Percentiles rank a stretch among this genome's conserved stretches.
phyloP scores from a whole-genome alignment of 2,888 invertebrate genomes.

The Ceramica pisi region DNA sequence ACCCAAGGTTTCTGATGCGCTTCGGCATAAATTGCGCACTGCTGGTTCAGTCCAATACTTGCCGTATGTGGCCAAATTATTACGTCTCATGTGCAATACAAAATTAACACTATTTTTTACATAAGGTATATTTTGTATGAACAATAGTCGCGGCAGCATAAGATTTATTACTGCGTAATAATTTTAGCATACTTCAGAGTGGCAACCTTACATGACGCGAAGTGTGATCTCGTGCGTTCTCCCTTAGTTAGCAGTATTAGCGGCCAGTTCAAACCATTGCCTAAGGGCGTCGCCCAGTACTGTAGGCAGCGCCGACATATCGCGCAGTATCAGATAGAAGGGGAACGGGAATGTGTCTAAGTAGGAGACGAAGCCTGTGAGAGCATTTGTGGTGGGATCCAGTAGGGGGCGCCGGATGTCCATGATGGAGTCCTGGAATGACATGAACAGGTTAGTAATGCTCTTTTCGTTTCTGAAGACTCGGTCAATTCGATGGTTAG shows the following conservation, averaged over 20 bases:
- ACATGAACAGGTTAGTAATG: background rate
- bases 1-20: background rate
- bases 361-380: constrained; percentile 94
- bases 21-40: background rate
- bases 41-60: background rate
- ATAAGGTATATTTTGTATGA: too few relatives aligned
- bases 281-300: constrained; percentile 98
- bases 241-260: constrained; percentile 86
- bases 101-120: too few relatives aligned
- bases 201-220: background rate
- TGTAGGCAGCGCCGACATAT: constrained; percentile 96
- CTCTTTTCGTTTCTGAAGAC: background rate
- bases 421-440: constrained; percentile 95
- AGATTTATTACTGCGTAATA: background rate
- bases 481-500: background rate
- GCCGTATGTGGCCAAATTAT: too few relatives aligned
- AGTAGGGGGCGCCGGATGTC: constrained; percentile 96
- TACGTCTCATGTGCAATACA: too few relatives aligned
- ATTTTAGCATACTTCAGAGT: background rate
- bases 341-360: constrained; percentile 99
- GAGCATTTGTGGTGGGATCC: constrained; percentile 92
- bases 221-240: background rate
- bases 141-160: too few relatives aligned
- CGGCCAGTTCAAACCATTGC: constrained; percentile 99
- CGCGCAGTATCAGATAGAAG: constrained; percentile 98